Base-by-base conservation (phyloP, 2,888 invertebrate species). In the Odontocolon sp. region DNA sequence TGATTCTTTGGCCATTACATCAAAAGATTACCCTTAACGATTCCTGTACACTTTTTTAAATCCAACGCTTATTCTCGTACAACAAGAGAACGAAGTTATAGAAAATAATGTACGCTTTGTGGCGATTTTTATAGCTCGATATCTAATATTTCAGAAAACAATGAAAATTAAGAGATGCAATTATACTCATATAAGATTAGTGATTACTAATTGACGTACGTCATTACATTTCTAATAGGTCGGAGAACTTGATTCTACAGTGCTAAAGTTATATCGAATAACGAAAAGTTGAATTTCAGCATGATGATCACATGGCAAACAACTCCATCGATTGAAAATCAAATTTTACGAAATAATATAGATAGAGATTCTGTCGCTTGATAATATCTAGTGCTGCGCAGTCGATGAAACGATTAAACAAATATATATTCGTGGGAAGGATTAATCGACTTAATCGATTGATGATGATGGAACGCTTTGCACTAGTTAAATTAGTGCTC, bases 1-100 rank as follows among this genome's bases (percentile, higher is more conserved):
- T 23, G 33, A 68, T 73, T 77, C 54, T 69, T 77, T 77, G 68
- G 72, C 57, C 57, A 68, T 72, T 45, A 18, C 42, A 77, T 77
- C 14, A 64, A 38, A 59, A 50, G 47, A 50, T 57, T 52, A 28
- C 63, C 23, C 26, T 8, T 42, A n/a, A 42, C 45, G 36, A 33
- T 45, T 56, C 16, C n/a, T 16, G 14, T 38, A 9, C 14, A 3
- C 4, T 31, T 14, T 21, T 18, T 23, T 23, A 3, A 36, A 33
- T 16, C 26, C 26, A 26, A 23, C 26, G 36, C 36, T 50, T 18
- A 23, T 59, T 28, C 47, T 40, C 38, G 8, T 40, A 36, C 16
- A 47, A 8, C 21, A 23, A 16, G 31, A n/a, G 31, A n/a, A 40
- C 31, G 18, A 5, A 64, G 3, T 50, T 38, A 14, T 50, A n/a